Base-by-base conservation (phyloP, 2,797 vertebrate genomes). In the Cossypha niveicapilla region DNA sequence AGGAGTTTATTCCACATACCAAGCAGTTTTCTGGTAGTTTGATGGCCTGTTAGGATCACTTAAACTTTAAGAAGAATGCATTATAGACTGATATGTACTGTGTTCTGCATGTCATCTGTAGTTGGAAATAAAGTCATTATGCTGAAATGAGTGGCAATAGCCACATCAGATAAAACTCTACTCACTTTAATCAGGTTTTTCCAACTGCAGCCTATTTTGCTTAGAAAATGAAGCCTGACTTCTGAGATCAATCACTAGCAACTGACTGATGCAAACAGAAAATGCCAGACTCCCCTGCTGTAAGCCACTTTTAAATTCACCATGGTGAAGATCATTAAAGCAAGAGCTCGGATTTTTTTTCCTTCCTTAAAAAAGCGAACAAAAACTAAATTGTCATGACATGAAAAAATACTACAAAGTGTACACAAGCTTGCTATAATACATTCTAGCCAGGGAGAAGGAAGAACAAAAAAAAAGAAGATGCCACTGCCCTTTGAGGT, bases 141-240 rank as follows among this genome's bases (percentile, higher is more conserved):
- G 1, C 41, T 39, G 83, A 85, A 94, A 92, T 65, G 83, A 90
- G 67, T 65, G 41, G 56, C 82, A 93, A 78, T 83, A 81, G 41
- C 54, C 56, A 75, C 71, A 90, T 87, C 87, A 89, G 74, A 88
- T 73, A 48, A 65, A 91, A 63, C 21, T 35, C 60, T n/a, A 42
- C 62, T 92, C 71, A 65, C 80, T 95, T 95, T 89, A 80, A 93
- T 96, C 92, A 92, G 37, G 30, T 87, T 96, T 90, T 62, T 65
- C 87, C 92, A 88, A 75, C 60, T 54, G 56, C 57, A 74, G 77
- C 63, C 83, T 68, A 65, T 82, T 94, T 90, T 87, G 54, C 72
- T 80, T 71, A 42, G 66, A 73, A 96, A 96, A 83, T 37, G 70
- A 95, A 95, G 60, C 32, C 68, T 90, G 66, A 53, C 22, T 84